phyloP scores from a whole-genome alignment of 2,797 vertebrate species.

The Cirrhinus molitorella region DNA sequence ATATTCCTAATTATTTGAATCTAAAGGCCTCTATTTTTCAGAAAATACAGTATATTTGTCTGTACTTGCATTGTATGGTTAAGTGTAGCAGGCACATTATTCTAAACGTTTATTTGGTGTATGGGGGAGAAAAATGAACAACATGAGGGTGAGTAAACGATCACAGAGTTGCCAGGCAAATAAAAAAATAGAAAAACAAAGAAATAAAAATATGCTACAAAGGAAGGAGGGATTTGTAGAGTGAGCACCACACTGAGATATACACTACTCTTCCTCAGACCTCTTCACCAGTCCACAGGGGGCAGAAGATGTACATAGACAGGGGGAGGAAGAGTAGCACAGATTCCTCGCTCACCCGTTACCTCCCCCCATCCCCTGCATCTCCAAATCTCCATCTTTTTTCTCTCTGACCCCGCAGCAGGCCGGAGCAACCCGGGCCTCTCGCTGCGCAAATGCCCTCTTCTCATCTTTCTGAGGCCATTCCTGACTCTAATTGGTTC shows the following conservation, averaged over 20 bases:
- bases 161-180: neutral
- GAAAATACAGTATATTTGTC: neutral
- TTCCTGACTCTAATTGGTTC: constrained; percentile 78
- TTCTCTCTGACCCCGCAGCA: constrained; percentile 61
- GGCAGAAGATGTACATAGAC: constrained; percentile 8
- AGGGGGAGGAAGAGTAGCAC: constrained; percentile 9
- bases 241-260: neutral
- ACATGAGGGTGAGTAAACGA: neutral
- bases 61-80: neutral
- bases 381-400: constrained; percentile 52
- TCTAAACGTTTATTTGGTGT: neutral
- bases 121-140: neutral
- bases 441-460: constrained; percentile 61
- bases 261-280: constrained; percentile 38
- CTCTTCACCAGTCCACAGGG: constrained; percentile 25
- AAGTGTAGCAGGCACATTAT: constrained; percentile 3
- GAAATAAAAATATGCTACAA: neutral
- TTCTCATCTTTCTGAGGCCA: constrained; percentile 59
- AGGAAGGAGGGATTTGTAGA: constrained; percentile 9
- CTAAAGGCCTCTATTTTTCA: neutral
- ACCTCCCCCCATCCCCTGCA: neutral
- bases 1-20: neutral
- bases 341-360: constrained; percentile 23
- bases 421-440: constrained; percentile 60
- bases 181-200: neutral